phyloP scores from a whole-genome alignment of 2,113 vertebrate species.

The Lophotis ruficrista region DNA sequence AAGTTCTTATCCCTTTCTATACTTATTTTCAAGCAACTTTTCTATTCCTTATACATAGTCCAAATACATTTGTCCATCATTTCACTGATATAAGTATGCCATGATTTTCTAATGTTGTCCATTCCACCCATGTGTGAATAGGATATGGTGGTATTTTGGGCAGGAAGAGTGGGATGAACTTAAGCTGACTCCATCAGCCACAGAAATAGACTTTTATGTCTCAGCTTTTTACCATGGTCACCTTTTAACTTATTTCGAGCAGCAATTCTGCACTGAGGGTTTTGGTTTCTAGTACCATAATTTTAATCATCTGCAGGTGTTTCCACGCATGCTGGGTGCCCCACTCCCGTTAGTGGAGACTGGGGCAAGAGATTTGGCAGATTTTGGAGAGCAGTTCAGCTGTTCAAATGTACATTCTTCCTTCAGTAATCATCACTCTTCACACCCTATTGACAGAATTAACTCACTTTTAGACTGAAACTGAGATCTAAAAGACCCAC shows the following conservation, averaged over 20 bases:
- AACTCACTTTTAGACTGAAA: background rate
- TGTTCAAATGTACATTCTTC: background rate
- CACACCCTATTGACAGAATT: background rate
- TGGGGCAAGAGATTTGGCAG: background rate
- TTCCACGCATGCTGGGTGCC: background rate
- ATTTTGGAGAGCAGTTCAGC: background rate
- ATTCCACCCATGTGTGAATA: background rate
- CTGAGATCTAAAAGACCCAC: background rate
- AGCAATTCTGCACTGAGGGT: background rate
- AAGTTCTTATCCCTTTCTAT: accelerated
- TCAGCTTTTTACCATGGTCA: background rate
- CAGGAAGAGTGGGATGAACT: background rate
- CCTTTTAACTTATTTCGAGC: background rate
- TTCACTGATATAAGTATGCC: background rate
- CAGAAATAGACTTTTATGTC: background rate
- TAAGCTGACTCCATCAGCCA: background rate
- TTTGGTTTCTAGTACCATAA: background rate
- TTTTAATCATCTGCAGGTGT: background rate
- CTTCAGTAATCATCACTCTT: background rate
- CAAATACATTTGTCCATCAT: background rate
- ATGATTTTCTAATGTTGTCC: background rate
- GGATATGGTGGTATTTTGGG: background rate
- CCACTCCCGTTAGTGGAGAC: background rate
- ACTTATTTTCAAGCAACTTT: background rate
- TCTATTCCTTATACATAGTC: background rate